These are phyloP conservation scores for Bagarius yarrelli DNA, from an alignment of 2,113 vertebrate genomes.

Conservation along the genomic window DNA sequence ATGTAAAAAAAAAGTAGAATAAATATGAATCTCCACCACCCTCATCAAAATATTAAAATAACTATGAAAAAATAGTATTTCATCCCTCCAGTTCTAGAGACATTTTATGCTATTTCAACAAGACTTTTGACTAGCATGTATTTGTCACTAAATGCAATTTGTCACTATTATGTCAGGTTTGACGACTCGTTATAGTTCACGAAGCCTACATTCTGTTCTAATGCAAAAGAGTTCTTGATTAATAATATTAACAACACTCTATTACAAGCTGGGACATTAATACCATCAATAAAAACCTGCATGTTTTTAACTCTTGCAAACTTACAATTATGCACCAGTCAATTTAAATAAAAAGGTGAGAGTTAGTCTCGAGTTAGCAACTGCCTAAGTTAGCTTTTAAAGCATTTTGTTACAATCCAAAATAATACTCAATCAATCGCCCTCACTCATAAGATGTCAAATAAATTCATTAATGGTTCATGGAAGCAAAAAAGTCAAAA, in stretches of 20 bases:
- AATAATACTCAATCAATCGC: not conserved
- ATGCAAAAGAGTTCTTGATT: not conserved
- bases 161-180: too few species aligned
- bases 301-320: not conserved
- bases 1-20: not conserved
- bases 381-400: not conserved
- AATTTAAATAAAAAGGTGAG: not conserved
- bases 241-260: not conserved
- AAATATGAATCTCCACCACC: not conserved
- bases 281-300: slow-evolving; percentile 1
- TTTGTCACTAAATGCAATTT: not conserved
- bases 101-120: not conserved
- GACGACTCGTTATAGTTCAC: not conserved
- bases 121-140: not conserved
- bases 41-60: not conserved
- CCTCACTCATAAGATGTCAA: not conserved
- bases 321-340: not conserved
- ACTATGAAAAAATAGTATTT: not conserved
- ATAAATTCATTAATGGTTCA: not conserved
- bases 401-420: not conserved
- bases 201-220: not conserved
- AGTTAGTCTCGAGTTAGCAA: not conserved
- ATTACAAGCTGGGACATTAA: not conserved
- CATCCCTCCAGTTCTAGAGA: not conserved
- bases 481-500: slow-evolving; percentile 21